phyloP scores from a whole-genome alignment of 2,797 vertebrate species.

The Syncerus caffer region DNA sequence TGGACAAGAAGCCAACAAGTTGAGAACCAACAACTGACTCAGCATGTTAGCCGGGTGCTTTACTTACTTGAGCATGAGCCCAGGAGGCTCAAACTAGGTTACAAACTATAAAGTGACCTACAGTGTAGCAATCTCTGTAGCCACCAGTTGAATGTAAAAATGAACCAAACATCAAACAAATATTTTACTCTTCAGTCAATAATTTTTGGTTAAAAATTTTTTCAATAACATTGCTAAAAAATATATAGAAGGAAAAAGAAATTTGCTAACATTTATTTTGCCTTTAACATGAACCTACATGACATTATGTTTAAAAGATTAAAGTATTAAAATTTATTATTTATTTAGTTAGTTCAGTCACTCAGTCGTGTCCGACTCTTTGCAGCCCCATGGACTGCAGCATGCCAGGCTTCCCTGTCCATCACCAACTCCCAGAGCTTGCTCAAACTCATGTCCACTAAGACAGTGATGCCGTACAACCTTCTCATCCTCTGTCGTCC shows the following conservation, averaged over 20 bases:
- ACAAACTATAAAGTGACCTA: slow-evolving; percentile 41
- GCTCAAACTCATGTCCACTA: not conserved
- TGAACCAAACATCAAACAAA: not conserved
- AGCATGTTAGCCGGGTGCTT: slow-evolving; percentile 42
- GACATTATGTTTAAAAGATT: slow-evolving; percentile 6
- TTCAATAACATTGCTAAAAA: not conserved
- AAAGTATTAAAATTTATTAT: not conserved
- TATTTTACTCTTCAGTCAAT: not conserved
- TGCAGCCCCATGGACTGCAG: not conserved
- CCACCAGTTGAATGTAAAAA: not conserved
- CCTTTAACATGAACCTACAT: slow-evolving; percentile 9
- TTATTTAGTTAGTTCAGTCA: not conserved
- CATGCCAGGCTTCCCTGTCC: not conserved
- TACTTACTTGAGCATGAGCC: slow-evolving; percentile 49
- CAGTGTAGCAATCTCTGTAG: slow-evolving; percentile 9
- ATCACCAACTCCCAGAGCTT: not conserved
- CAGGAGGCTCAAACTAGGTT: slow-evolving; percentile 45
- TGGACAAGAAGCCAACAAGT: slow-evolving; percentile 47
- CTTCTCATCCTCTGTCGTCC: not conserved
- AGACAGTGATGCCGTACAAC: not conserved
- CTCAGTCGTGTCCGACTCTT: not conserved
- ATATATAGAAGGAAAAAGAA: not conserved
- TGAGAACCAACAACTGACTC: slow-evolving; percentile 63
- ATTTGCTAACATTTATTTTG: slow-evolving; percentile 14
- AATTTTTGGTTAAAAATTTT: not conserved